Base-by-base conservation (phyloP, 1,140 invertebrate species). In the Cyclina sinensis region DNA sequence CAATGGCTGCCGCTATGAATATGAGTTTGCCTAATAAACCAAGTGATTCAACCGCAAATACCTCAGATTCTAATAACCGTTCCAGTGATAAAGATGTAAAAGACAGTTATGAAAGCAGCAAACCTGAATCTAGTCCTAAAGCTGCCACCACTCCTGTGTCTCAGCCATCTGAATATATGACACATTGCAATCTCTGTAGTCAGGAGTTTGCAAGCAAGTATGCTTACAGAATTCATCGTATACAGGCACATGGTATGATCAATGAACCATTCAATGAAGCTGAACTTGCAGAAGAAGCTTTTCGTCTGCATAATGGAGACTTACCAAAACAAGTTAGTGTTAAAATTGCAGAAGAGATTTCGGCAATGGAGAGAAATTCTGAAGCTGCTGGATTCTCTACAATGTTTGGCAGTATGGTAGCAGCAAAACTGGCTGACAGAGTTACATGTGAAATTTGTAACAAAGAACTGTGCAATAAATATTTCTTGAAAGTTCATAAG, bases 401-500 rank as follows among this genome's bases (percentile, higher is more conserved):
- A 30, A 94, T 95, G 92, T 95, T 95, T 90, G 92, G 93, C 27
- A 94, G 93, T 91, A 95, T 95, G 93, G 92, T 94, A 57, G 94
- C 95, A 32, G 95, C 95, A 21, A 96, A 96, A 90, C 95, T 96
- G 78, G 96, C 96, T 24, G 96, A 96, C 65, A 96, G 90, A 94
- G 96, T 94, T 93, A 98, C 99, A 93, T 99, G 99, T 95, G 99
- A 99, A 94, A 99, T 99, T 86, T 99, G 99, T 96, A 99, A 99
- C 96, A 99, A 99, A 96, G 99, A 99, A 90, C 94, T 96, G 88
- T 99, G 99, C 96, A 99, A 99, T 96, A 99, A 99, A 95, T 99
- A 99, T 94, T 99, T 99, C 95, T 98, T 99, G 97, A 99, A 99
- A 94, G 99, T 99, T 0, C 99, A 99, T 96, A 99, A 99, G 98